Conservation (phyloP, 2,797 vertebrate species). For the Malacoctenus gilli region DNA sequence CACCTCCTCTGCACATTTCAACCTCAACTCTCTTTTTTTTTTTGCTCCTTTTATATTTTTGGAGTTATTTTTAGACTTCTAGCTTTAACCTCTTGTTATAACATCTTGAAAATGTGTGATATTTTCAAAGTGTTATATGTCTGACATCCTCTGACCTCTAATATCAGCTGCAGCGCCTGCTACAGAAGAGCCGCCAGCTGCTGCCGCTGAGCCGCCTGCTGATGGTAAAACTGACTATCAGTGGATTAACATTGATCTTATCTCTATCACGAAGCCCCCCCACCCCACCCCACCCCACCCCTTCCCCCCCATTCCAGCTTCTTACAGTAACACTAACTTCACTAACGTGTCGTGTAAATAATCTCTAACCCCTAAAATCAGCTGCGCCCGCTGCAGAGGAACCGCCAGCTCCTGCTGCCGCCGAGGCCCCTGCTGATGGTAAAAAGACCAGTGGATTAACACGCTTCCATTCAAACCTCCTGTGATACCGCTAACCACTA, state of each 20-base stretch:
- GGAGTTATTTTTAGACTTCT: no score
- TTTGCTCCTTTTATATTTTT: no score
- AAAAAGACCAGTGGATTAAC: no score
- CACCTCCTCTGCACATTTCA: neutral
- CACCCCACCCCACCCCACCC: no score
- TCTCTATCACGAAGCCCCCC: no score
- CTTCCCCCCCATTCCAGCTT: no score
- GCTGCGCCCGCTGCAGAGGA: slow-evolving; percentile 7
- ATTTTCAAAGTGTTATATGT: slow-evolving; percentile 16
- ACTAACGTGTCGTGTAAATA: slow-evolving; percentile 3
- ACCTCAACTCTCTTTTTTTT: neutral
- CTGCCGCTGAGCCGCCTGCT: slow-evolving; percentile 30
- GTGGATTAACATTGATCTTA: neutral
- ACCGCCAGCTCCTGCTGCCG: slow-evolving; percentile 10
- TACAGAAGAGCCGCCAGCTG: slow-evolving; percentile 28
- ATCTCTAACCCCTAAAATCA: slow-evolving; percentile 17
- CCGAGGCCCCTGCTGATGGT: slow-evolving; percentile 1
- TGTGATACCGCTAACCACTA: no score
- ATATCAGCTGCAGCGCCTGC: slow-evolving; percentile 44
- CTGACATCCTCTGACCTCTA: slow-evolving; percentile 39
- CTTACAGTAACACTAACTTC: slow-evolving; percentile 1
- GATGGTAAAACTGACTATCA: slow-evolving; percentile 25
- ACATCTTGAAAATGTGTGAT: slow-evolving; percentile 17
- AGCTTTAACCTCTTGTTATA: slow-evolving; percentile 6
- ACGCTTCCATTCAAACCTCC: slow-evolving; percentile 14